Percentiles rank a stretch among this genome's conserved stretches.
Conservation (phyloP, 2,888 invertebrate species). For the Macroteleia sp. region DNA sequence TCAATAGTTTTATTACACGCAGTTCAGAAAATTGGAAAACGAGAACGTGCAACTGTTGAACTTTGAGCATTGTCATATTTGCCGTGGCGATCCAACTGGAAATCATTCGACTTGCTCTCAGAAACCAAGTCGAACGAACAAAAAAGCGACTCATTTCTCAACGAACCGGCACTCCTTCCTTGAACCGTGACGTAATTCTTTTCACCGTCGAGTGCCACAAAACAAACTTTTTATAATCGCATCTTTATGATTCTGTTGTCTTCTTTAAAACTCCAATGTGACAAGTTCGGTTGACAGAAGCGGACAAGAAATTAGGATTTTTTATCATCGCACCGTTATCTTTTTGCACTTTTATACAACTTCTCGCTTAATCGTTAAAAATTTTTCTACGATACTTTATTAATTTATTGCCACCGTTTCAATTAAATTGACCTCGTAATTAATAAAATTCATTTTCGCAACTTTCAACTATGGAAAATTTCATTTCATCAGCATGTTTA, state of each 20-base stretch:
- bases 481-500: slow-evolving; percentile 11
- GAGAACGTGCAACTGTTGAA: slow-evolving; percentile 28
- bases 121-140: slow-evolving; percentile 42
- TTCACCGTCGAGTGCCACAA: slow-evolving; percentile 27
- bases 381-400: too few relatives aligned
- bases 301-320: not conserved
- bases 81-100: slow-evolving; percentile 46
- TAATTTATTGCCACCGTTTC: too few relatives aligned
- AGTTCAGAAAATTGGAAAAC: slow-evolving; percentile 15
- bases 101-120: slow-evolving; percentile 56
- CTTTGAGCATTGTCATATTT: slow-evolving; percentile 23
- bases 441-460: too few relatives aligned
- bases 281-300: slow-evolving; percentile 12
- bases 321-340: too few relatives aligned
- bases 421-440: too few relatives aligned
- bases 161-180: not conserved
- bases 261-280: not conserved
- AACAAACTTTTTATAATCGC: slow-evolving; percentile 53
- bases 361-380: too few relatives aligned
- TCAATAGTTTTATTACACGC: slow-evolving; percentile 50
- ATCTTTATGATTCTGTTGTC: slow-evolving; percentile 27
- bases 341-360: too few relatives aligned
- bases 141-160: slow-evolving; percentile 30
- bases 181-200: slow-evolving; percentile 29
- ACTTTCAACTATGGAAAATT: slow-evolving; percentile 1